Evolutionary conservation across 92 coral and sea anemone genomes (phyloP), one percentile per base, ranked within the genome.

Genomic region (Heliopora coerulea): DNA sequence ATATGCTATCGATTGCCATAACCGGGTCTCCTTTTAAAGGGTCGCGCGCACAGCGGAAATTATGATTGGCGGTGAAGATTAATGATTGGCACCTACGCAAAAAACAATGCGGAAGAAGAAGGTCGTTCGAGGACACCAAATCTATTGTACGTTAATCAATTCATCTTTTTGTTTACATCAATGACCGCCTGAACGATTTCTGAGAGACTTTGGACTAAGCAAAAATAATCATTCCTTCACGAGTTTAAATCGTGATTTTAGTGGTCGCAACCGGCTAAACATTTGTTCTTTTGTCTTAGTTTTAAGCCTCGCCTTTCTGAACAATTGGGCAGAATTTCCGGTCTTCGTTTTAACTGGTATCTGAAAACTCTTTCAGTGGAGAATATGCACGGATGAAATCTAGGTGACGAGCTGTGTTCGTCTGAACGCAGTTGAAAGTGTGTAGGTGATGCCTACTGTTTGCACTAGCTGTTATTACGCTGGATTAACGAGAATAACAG

Each of bases 91-190:
- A 66, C 57, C 72, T 18, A 25, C 72, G 48, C 54, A 24, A 25
- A 33, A 65, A 34, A 27, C 63, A 58, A 46, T 46, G 63, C 63
- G n/a, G 32, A 32, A 32, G n/a, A 33, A 39, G 27, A 70, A 70
- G 77, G 77, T 70, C 77, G 63, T 33, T 70, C 77, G 62, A 52
- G 77, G 77, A 52, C 30, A 70, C 30, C 61, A 23, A 28, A n/a
- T 0, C 31, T 70, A 70, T 70, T 70, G 77, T 52, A 52, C 35
- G 77, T 49, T 31, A 70, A 70, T 70, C 59, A 67, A 49, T 11
- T 46, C 39, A 11, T 67, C 37, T 67, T n/a, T 49, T 24, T n/a
- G 14, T 44, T 44, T 44, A 67, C 31, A 44, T 23, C 48, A 25
- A 48, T 54, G 32, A 44, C 48, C 74, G 74, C 74, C 37, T 48